These are phyloP conservation scores for Endomychus coccineus DNA, from an alignment of 2,888 invertebrate genomes.

Conservation along the genomic window DNA sequence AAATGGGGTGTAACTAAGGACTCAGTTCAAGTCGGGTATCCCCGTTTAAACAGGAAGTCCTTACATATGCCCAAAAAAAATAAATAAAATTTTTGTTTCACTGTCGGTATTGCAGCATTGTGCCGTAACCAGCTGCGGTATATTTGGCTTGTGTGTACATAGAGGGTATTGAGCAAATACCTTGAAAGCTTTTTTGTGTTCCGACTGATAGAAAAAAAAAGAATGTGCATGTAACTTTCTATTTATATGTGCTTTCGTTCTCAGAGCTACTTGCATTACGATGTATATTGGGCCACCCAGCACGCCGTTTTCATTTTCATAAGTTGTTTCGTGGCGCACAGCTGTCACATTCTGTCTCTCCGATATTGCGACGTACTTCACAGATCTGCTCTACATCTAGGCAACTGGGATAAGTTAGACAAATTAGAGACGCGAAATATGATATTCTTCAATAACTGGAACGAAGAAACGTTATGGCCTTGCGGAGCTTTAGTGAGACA, in stretches of 20 bases:
- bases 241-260: not conserved
- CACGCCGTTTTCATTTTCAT: slow-evolving; percentile 80
- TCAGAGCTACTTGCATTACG: slow-evolving; percentile 66
- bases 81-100: no score
- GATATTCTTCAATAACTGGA: slow-evolving; percentile 45
- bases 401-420: slow-evolving; percentile 56
- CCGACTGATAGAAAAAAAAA: no score
- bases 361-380: slow-evolving; percentile 84
- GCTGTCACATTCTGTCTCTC: slow-evolving; percentile 56
- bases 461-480: slow-evolving; percentile 59
- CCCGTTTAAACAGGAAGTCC: no score
- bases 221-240: not conserved
- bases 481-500: slow-evolving; percentile 68
- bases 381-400: slow-evolving; percentile 82
- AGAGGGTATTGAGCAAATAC: no score
- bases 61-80: no score
- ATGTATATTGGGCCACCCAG: slow-evolving; percentile 74
- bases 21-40: no score
- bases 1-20: no score
- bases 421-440: slow-evolving; percentile 43
- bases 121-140: no score
- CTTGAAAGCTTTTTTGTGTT: no score
- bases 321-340: slow-evolving; percentile 73
- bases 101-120: no score
- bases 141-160: no score